These are phyloP conservation scores for Anguilla rostrata DNA, from an alignment of 2,113 vertebrate genomes.

Conservation along the genomic window DNA sequence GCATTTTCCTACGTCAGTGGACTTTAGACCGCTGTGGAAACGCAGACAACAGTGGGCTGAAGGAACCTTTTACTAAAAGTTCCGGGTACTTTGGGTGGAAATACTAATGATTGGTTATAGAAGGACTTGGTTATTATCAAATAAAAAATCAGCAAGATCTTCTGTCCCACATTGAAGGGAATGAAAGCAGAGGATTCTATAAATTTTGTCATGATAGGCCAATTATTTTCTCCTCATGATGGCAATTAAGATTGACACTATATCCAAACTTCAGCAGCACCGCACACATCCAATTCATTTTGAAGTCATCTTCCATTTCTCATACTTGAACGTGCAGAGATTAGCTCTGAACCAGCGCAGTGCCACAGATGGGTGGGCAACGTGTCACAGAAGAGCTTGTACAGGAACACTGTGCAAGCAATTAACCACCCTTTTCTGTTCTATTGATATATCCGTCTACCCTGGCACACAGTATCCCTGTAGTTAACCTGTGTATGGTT, in stretches of 20 bases:
- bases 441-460: not conserved
- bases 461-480: not conserved
- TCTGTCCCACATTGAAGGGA: not conserved
- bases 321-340: not conserved
- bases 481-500: not conserved
- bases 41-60: too few relatives aligned
- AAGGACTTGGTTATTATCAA: too few relatives aligned
- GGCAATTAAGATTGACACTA: too few relatives aligned
- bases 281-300: not conserved
- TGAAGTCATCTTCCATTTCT: not conserved
- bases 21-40: too few relatives aligned
- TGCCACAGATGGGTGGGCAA: not conserved
- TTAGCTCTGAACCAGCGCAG: not conserved
- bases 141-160: not conserved
- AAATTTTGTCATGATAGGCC: too few relatives aligned
- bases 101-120: too few relatives aligned
- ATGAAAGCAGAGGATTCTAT: too few relatives aligned
- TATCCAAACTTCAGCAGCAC: too few relatives aligned
- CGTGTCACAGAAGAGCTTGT: not conserved
- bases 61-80: too few relatives aligned
- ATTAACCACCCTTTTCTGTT: not conserved
- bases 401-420: not conserved
- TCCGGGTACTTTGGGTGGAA: too few relatives aligned
- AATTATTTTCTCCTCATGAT: not conserved
- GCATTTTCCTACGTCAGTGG: too few relatives aligned